Conservation (phyloP, 2,113 vertebrate genomes). For the Oophaga pumilio region DNA sequence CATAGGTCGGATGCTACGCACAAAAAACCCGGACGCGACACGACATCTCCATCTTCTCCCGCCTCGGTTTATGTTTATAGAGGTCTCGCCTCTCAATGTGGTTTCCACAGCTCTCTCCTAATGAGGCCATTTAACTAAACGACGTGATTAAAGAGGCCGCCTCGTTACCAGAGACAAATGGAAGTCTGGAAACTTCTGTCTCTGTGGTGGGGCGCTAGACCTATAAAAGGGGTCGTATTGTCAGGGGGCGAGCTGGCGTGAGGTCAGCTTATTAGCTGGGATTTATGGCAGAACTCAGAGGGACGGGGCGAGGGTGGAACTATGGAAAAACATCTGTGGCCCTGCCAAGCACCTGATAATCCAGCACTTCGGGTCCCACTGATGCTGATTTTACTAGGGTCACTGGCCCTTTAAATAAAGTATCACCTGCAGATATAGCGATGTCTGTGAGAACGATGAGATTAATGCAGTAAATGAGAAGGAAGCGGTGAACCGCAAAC, state of each 20-base stretch:
- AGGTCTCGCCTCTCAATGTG: background rate
- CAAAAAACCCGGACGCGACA: background rate
- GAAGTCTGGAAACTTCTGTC: conserved; percentile 9
- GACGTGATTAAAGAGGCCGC: conserved; percentile 30
- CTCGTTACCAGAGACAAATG: conserved; percentile 43
- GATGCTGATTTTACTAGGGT: background rate
- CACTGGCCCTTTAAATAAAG: background rate
- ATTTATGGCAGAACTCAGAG: background rate
- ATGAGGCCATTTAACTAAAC: conserved; percentile 48
- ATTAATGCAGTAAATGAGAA: background rate
- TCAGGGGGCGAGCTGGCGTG: background rate
- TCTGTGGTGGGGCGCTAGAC: background rate
- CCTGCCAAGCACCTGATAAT: background rate
- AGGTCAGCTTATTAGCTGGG: background rate
- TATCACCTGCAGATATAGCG: background rate
- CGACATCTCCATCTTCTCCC: background rate
- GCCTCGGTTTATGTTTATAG: background rate
- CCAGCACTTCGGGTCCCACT: background rate
- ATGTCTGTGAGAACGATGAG: background rate
- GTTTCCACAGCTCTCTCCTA: conserved; percentile 11
- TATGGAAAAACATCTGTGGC: background rate
- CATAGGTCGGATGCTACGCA: background rate
- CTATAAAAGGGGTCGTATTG: background rate
- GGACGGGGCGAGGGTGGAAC: background rate
- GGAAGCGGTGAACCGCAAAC: conserved; percentile 3